These are phyloP conservation scores for Macaca nemestrina DNA, from an alignment of 2,113 vertebrate genomes.

Conservation along the genomic window DNA sequence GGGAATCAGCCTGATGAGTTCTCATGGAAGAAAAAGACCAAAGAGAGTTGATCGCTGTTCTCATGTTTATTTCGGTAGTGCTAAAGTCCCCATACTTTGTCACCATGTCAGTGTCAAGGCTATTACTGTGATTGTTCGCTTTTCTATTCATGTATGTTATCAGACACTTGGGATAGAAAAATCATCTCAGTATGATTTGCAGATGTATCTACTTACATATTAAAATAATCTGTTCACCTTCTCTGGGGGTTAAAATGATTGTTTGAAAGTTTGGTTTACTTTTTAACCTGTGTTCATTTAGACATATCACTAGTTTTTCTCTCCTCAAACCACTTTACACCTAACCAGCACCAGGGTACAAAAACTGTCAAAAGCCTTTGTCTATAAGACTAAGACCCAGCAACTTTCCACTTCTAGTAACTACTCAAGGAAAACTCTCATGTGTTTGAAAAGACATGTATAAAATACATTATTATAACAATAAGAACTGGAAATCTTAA, in stretches of 20 bases:
- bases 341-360: not conserved
- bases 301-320: not conserved
- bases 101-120: not conserved
- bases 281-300: constrained; percentile 21
- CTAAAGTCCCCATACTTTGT: not conserved
- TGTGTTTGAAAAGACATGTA: not conserved
- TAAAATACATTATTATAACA: not conserved
- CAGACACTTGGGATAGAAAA: not conserved
- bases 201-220: not conserved
- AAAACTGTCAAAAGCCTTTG: not conserved
- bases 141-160: not conserved
- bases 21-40: not conserved
- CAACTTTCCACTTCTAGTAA: not conserved
- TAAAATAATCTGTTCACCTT: not conserved
- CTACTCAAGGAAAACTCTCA: not conserved
- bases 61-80: not conserved
- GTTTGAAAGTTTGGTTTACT: constrained; percentile 38
- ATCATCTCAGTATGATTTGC: constrained; percentile 8
- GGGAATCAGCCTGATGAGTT: not conserved
- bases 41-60: not conserved
- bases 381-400: not conserved
- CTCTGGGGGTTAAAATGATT: not conserved
- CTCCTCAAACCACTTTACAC: not conserved
- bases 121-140: not conserved
- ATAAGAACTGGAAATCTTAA: not conserved